Conservation (phyloP, 2,888 invertebrate species). For the Belgica antarctica region DNA sequence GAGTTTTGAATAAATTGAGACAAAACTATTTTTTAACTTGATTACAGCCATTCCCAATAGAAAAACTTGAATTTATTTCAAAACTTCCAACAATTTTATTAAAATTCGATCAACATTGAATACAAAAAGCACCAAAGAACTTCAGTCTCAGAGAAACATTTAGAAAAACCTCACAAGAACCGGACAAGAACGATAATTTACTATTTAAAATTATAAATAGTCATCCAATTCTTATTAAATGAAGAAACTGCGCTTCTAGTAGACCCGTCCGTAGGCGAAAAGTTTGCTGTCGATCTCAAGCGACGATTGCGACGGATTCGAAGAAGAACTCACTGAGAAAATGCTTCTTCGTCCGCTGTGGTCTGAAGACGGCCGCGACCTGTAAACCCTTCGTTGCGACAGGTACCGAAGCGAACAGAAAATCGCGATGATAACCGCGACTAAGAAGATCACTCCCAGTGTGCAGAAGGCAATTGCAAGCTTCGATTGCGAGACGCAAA, state of each 20-base stretch:
- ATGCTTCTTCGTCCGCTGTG: slow-evolving; percentile 39
- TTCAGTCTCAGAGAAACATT: slow-evolving; percentile 7
- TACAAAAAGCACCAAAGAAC: not conserved
- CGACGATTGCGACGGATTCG: slow-evolving; percentile 36
- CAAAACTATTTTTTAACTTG: too few relatives aligned
- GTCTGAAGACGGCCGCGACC: slow-evolving; percentile 25
- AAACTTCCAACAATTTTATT: not conserved
- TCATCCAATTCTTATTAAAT: slow-evolving; percentile 16
- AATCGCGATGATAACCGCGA: slow-evolving; percentile 69
- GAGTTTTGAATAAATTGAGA: too few relatives aligned
- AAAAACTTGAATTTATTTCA: not conserved
- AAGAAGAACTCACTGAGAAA: slow-evolving; percentile 32
- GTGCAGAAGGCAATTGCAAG: slow-evolving; percentile 73
- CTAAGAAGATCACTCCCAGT: slow-evolving; percentile 68
- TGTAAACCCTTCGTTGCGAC: slow-evolving; percentile 9
- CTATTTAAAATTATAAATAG: not conserved
- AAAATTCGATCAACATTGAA: not conserved
- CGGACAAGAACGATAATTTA: slow-evolving; percentile 26
- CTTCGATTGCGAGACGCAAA: slow-evolving; percentile 74
- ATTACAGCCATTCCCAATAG: not conserved
- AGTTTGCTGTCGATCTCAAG: slow-evolving; percentile 39
- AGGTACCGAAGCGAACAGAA: slow-evolving; percentile 54
- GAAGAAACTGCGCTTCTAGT: not conserved
- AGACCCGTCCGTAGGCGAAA: slow-evolving; percentile 39
- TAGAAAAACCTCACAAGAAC: slow-evolving; percentile 5